phyloP scores from a whole-genome alignment of 2,888 invertebrate species.

The Leptopterna dolabrata region DNA sequence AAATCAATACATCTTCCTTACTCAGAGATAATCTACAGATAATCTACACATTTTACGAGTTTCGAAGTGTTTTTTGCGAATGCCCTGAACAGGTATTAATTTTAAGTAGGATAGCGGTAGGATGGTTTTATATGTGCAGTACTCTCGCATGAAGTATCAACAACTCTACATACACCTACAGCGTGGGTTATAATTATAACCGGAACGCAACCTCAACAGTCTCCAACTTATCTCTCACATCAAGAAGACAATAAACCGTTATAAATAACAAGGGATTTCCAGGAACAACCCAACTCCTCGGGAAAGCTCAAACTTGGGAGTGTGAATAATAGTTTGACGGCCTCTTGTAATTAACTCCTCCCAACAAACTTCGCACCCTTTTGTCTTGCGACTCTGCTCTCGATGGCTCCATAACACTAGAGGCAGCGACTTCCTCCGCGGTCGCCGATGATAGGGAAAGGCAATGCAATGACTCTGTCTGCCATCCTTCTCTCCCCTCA shows the following conservation, averaged over 20 bases:
- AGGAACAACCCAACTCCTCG: not conserved
- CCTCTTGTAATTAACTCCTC: conserved; percentile 44
- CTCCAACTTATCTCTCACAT: conserved; percentile 20
- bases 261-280: conserved; percentile 35
- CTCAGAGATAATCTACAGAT: too few species aligned
- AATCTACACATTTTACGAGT: too few species aligned
- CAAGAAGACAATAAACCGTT: conserved; percentile 41
- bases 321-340: conserved; percentile 46
- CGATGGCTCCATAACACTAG: conserved; percentile 32
- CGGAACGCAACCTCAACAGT: conserved; percentile 9
- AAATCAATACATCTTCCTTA: too few species aligned
- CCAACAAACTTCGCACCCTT: conserved; percentile 27
- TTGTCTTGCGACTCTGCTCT: conserved; percentile 27
- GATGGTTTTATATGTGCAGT: too few species aligned
- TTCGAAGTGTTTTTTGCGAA: too few species aligned
- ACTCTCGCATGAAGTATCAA: too few species aligned
- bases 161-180: too few species aligned
- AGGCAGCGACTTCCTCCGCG: not conserved
- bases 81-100: too few species aligned
- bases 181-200: not conserved
- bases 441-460: not conserved
- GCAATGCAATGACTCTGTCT: not conserved
- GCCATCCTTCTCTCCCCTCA: not conserved
- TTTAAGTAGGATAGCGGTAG: too few species aligned
- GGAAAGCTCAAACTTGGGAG: conserved; percentile 17